Conservation (phyloP, 2,797 vertebrate species). For the Lateolabrax maculatus region DNA sequence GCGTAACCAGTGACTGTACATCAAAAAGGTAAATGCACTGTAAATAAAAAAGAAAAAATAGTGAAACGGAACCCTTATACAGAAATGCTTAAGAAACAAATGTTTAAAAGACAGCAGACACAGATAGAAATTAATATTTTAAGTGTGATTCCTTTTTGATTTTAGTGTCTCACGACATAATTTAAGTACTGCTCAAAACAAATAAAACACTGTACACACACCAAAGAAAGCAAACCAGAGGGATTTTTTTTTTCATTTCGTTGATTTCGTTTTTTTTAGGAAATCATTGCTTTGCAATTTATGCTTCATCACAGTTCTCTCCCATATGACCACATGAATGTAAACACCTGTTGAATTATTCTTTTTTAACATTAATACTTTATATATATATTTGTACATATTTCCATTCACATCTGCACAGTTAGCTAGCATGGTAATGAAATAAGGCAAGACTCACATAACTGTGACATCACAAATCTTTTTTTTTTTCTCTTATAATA, state of each 20-base stretch:
- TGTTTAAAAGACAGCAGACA: conserved; percentile 89
- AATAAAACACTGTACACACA: conserved; percentile 90
- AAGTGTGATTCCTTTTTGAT: conserved; percentile 93
- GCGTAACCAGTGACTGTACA: conserved; percentile 96
- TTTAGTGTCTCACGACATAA: conserved; percentile 99
- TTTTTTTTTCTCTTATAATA: conserved; percentile 87
- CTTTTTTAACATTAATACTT: conserved; percentile 92
- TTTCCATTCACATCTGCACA: conserved; percentile 91
- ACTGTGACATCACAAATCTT: conserved; percentile 88
- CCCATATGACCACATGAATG: conserved; percentile 95
- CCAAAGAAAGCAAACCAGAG: conserved; percentile 89
- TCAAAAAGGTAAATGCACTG: conserved; percentile 90
- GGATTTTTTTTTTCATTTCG: conserved; percentile 77
- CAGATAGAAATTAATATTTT: conserved; percentile 86
- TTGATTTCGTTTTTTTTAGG: conserved; percentile 83
- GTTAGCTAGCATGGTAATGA: conserved; percentile 92
- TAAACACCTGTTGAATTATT: conserved; percentile 94
- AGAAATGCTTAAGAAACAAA: conserved; percentile 88
- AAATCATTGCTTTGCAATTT: conserved; percentile 93
- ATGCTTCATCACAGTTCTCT: conserved; percentile 89
- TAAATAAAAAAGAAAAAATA: conserved; percentile 83
- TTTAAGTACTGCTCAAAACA: conserved; percentile 91
- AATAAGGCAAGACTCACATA: conserved; percentile 95
- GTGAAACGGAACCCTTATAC: conserved; percentile 84
- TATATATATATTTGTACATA: conserved; percentile 90